Percentiles rank a stretch among this genome's conserved stretches.
Evolutionary conservation across 1,140 invertebrate genomes (phyloP).

Genomic region (Aphelenchoides fujianensis): DNA sequence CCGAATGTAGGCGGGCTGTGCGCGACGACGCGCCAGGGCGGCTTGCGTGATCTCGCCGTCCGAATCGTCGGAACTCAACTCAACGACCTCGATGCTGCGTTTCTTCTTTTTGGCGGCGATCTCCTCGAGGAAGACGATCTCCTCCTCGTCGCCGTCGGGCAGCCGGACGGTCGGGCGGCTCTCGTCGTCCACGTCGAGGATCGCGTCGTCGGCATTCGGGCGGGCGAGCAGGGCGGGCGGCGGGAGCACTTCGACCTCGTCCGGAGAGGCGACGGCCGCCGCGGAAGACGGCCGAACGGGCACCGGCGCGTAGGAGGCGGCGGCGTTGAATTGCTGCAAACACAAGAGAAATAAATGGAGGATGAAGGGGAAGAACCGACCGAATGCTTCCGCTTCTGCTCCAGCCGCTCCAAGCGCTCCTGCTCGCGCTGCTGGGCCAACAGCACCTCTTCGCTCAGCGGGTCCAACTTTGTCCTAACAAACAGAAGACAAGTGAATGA

Average conservation of each 20-base stretch:
- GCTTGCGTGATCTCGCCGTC: conserved; percentile 28
- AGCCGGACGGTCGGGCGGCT: not conserved
- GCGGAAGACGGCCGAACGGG: not conserved
- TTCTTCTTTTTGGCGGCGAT: conserved; percentile 30
- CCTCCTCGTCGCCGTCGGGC: conserved; percentile 22
- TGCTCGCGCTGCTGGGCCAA: conserved; percentile 37
- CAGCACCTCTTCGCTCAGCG: conserved; percentile 7
- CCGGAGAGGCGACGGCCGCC: not conserved
- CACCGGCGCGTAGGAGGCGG: conserved; percentile 28
- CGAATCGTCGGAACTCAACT: conserved; percentile 36
- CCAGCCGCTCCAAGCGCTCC: conserved; percentile 43
- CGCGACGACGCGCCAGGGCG: not conserved
- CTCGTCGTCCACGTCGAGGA: not conserved
- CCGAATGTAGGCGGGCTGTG: not conserved
- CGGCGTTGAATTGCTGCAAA: conserved; percentile 23
- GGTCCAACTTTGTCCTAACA: not conserved
- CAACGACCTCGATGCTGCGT: conserved; percentile 36
- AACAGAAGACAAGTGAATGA: not conserved
- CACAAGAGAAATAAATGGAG: not conserved
- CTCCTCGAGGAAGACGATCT: conserved; percentile 27
- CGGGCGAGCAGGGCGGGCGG: not conserved
- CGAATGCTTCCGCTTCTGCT: conserved; percentile 29
- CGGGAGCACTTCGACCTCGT: conserved; percentile 13
- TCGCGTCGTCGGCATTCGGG: not conserved
- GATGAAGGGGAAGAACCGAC: not conserved